These are phyloP conservation scores for Pelosia muscerda DNA, from an alignment of 2,888 invertebrate species.

Conservation along the genomic window DNA sequence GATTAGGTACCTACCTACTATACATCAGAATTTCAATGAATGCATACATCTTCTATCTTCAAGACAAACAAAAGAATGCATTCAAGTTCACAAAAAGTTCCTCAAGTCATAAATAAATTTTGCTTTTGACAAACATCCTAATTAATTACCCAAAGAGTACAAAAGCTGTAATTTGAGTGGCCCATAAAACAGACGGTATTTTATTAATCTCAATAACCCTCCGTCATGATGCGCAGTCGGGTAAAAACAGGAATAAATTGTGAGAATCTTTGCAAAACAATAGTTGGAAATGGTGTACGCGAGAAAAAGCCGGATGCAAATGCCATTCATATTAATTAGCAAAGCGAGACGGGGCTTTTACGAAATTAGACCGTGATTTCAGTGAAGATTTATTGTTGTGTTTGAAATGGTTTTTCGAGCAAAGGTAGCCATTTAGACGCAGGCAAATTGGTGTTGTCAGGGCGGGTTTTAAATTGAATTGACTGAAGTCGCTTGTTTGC, in stretches of 20 bases:
- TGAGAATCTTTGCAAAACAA: slow-evolving; percentile 86
- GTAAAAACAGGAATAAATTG: slow-evolving; percentile 85
- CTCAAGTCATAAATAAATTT: slow-evolving; percentile 24
- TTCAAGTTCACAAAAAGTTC: neutral
- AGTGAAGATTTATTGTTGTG: slow-evolving; percentile 86
- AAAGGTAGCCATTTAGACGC: slow-evolving; percentile 84
- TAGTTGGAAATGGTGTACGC: slow-evolving; percentile 85
- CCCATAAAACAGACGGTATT: slow-evolving; percentile 71
- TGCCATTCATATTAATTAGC: slow-evolving; percentile 87
- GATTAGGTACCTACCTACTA: too few species aligned
- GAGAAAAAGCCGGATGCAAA: slow-evolving; percentile 87
- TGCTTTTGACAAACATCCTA: slow-evolving; percentile 36
- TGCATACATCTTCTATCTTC: neutral
- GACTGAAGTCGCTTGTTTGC: slow-evolving; percentile 76
- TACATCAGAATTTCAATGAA: neutral
- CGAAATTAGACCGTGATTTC: slow-evolving; percentile 87
- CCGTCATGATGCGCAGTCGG: slow-evolving; percentile 71
- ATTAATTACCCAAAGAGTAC: slow-evolving; percentile 56
- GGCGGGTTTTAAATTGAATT: slow-evolving; percentile 82
- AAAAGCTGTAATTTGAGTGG: slow-evolving; percentile 71
- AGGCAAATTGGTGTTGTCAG: slow-evolving; percentile 83
- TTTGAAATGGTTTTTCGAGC: slow-evolving; percentile 84
- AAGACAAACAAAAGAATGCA: slow-evolving; percentile 8
- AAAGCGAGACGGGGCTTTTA: slow-evolving; percentile 87
- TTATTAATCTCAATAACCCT: slow-evolving; percentile 79